phyloP scores from a whole-genome alignment of 2,797 vertebrate genomes.

The Onychomys arenicola region DNA sequence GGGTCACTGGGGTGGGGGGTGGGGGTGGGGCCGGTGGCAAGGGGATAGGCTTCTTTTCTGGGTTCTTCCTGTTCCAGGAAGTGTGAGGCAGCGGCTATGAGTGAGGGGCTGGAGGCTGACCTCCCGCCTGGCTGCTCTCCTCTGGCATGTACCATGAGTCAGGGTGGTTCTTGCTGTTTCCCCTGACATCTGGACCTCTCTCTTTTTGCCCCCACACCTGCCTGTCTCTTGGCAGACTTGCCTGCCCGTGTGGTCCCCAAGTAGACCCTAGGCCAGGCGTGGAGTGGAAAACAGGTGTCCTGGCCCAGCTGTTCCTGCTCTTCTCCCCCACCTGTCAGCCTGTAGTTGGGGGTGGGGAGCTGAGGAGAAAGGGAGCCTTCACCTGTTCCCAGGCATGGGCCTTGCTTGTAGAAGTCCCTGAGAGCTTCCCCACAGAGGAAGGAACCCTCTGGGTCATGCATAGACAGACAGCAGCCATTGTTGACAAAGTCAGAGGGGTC shows the following conservation, averaged over 20 bases:
- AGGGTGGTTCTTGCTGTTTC: not conserved
- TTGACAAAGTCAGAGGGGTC: not conserved
- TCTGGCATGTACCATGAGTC: fast-evolving
- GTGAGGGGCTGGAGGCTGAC: not conserved
- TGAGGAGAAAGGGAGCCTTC: slow-evolving; percentile 50
- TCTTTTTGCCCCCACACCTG: slow-evolving; percentile 40
- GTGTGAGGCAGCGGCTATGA: not conserved
- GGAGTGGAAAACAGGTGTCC: slow-evolving; percentile 77
- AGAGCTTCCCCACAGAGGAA: slow-evolving; percentile 12
- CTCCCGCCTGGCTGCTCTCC: not conserved
- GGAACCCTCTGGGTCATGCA: not conserved
- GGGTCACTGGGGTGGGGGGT: not conserved
- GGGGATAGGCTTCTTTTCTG: not conserved
- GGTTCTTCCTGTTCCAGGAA: not conserved
- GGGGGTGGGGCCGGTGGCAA: not conserved
- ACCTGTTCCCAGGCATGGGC: slow-evolving; percentile 62
- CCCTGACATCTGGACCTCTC: slow-evolving; percentile 18
- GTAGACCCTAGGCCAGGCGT: not conserved
- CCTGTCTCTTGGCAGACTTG: slow-evolving; percentile 18
- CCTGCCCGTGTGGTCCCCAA: not conserved
- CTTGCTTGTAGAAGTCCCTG: not conserved
- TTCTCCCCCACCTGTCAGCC: slow-evolving; percentile 77
- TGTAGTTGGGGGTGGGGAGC: not conserved
- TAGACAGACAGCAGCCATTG: not conserved
- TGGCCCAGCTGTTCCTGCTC: slow-evolving; percentile 71